phyloP scores from a whole-genome alignment of 2,797 vertebrate genomes.

The Alca torda region DNA sequence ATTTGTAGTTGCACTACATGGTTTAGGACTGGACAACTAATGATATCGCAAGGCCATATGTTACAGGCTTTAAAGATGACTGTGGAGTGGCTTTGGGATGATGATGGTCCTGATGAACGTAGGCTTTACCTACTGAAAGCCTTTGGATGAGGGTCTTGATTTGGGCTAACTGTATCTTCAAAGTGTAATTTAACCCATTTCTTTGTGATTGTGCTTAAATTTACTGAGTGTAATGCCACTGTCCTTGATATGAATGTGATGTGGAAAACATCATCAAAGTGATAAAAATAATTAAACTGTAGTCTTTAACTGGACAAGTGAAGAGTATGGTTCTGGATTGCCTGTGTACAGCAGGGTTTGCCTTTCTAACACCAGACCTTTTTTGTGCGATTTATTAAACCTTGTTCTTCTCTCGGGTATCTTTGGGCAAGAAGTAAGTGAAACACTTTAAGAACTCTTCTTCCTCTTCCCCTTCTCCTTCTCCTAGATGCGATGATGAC shows the following conservation, averaged over 20 bases:
- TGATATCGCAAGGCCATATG: accelerated
- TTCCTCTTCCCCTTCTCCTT: constrained; percentile 14
- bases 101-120: background rate
- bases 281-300: too few species aligned
- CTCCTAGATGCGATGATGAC: constrained; percentile 90
- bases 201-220: background rate
- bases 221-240: background rate
- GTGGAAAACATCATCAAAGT: background rate
- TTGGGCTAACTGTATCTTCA: background rate
- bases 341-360: accelerated
- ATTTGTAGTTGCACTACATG: accelerated
- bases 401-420: background rate
- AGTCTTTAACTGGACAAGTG: background rate
- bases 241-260: background rate
- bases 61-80: background rate
- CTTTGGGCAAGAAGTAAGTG: background rate
- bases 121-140: background rate
- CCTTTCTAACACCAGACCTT: background rate
- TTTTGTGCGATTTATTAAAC: background rate
- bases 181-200: background rate
- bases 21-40: background rate
- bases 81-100: background rate
- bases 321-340: background rate
- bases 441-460: background rate
- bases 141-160: background rate